Evolutionary conservation across 2,888 invertebrate species (phyloP), one percentile per base, ranked within the genome.

Genomic region (Lasioglossum lativentre): DNA sequence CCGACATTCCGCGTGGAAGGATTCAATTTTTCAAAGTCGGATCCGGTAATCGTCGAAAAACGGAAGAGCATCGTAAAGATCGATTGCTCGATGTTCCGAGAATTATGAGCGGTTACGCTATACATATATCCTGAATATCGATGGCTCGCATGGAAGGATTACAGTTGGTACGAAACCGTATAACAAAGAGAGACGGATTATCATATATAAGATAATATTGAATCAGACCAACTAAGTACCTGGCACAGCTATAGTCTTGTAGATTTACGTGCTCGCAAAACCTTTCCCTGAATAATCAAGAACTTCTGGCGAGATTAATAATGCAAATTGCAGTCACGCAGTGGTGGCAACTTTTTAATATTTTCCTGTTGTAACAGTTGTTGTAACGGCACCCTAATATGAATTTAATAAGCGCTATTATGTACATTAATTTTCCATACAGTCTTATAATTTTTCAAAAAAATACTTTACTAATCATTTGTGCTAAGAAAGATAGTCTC

Each of bases 151-250:
- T 71, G 78, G 80, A 72, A 76, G 78, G 82, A 87, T 89, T 86
- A 87, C 66, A 45, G 73, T 34, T 45, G 74, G 23, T 34, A 34
- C 63, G 76, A 82, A 80, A 87, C 72, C 77, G 42, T 78, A 78
- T 79, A 79, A 76, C 72, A 82, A 73, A 75, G 80, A 80, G 85
- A 85, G 78, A 80, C 71, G 80, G 85, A 88, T 90, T 89, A 88
- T 70, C 83, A 59, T 68, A 75, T 63, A 73, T 84, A 73, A 82
- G 85, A 85, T 86, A 81, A 86, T 86, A 86, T 85, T 84, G 74
- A 38, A 47, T 34, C 73, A 52, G 80, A 84, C 40, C 47, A 72
- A 40, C 71, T 78, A 84, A 84, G 56, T 80, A 78, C 59, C 19
- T 1, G 30, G 34, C 10, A 42, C 34, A 38, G 59, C 42, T 70